Percentiles rank a stretch among this genome's conserved stretches.
Evolutionary conservation across 1,140 invertebrate species (phyloP).

Genomic region (Zophobas atratus): DNA sequence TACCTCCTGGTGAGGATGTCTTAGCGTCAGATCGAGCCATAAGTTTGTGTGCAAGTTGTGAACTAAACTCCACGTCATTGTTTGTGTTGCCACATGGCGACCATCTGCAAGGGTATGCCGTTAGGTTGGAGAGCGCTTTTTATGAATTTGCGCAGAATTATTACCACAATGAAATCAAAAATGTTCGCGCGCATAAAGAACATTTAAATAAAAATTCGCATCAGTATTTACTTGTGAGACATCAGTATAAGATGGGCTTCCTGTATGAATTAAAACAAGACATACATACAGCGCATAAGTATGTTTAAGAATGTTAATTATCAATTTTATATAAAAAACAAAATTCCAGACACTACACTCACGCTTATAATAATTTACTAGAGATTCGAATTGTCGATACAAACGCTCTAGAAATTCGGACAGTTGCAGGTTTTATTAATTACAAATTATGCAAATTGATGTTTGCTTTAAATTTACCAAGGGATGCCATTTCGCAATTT

Average conservation of each 20-base stretch:
- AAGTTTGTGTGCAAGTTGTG: constrained; percentile 90
- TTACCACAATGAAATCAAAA: constrained; percentile 91
- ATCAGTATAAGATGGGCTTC: constrained; percentile 99
- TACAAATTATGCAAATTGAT: constrained; percentile 95
- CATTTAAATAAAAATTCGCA: constrained; percentile 94
- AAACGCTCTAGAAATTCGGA: constrained; percentile 94
- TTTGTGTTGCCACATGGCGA: constrained; percentile 92
- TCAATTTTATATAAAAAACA: constrained; percentile 51
- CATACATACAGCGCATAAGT: constrained; percentile 90
- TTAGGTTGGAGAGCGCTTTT: constrained; percentile 92
- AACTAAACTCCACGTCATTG: constrained; percentile 91
- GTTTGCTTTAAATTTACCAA: constrained; percentile 89
- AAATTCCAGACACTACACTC: constrained; percentile 87
- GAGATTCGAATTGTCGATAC: constrained; percentile 91
- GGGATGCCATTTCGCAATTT: constrained; percentile 96
- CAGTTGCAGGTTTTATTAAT: constrained; percentile 94
- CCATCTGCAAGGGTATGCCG: constrained; percentile 84
- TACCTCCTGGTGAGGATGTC: constrained; percentile 88
- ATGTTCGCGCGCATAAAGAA: constrained; percentile 90
- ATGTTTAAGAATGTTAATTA: constrained; percentile 49
- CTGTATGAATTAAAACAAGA: constrained; percentile 95
- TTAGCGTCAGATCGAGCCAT: constrained; percentile 90
- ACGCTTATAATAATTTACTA: constrained; percentile 91
- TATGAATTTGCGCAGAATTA: constrained; percentile 93
- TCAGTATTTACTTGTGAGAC: constrained; percentile 92